Conservation (phyloP, 2,888 invertebrate species). For the Lepidocyrtinus sp. region DNA sequence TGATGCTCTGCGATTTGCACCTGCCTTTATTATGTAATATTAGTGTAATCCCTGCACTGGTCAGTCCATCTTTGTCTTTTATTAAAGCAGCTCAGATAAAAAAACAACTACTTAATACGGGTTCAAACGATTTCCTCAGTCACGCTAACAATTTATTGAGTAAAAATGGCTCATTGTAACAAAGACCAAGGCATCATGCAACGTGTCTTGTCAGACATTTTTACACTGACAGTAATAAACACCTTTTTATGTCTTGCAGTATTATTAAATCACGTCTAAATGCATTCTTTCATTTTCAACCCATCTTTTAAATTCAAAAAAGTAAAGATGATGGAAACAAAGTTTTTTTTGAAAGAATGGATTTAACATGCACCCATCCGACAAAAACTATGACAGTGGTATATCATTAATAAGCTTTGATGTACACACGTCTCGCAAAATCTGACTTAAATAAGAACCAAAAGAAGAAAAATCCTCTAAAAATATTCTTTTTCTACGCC, state of each 20-base stretch:
- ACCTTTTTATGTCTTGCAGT: too few relatives aligned
- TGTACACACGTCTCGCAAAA: background rate
- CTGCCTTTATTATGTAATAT: too few relatives aligned
- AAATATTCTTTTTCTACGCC: conserved; percentile 58
- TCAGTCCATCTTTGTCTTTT: too few relatives aligned
- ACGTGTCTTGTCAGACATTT: conserved; percentile 48
- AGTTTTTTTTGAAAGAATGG: conserved; percentile 46
- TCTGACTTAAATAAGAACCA: conserved; percentile 8
- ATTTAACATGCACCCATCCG: conserved; percentile 41
- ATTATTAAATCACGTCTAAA: background rate
- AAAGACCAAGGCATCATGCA: conserved; percentile 33
- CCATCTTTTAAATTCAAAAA: conserved; percentile 5
- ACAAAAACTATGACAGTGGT: conserved; percentile 42
- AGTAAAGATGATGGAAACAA: conserved; percentile 28
- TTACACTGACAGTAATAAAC: conserved; percentile 50
- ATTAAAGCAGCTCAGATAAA: background rate
- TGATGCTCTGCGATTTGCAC: conserved; percentile 16
- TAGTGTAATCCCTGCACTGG: too few relatives aligned
- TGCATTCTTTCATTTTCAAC: conserved; percentile 17
- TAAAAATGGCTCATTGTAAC: background rate
- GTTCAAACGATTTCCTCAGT: background rate
- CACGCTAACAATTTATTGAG: background rate
- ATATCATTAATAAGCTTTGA: background rate
- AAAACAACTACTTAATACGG: background rate
- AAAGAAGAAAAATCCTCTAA: conserved; percentile 29